phyloP scores from a whole-genome alignment of 2,888 invertebrate species.

The Lypha dubia region DNA sequence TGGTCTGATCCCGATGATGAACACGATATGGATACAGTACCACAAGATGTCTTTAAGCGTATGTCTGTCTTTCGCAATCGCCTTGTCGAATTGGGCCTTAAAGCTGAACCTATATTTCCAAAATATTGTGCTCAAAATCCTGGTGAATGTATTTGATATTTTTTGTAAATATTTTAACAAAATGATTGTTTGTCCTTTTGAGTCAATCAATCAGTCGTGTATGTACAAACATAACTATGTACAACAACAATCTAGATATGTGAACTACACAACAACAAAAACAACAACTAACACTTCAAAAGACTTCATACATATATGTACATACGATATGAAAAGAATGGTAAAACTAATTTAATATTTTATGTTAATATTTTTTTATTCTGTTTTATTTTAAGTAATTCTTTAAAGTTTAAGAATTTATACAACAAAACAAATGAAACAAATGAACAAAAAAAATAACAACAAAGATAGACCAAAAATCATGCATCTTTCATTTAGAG shows the following conservation, averaged over 20 bases:
- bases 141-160: slow-evolving; percentile 84
- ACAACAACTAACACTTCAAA: slow-evolving; percentile 33
- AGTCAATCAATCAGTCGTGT: not conserved
- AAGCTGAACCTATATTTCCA: slow-evolving; percentile 83
- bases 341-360: slow-evolving; percentile 38
- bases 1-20: slow-evolving; percentile 83
- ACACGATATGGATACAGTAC: slow-evolving; percentile 81
- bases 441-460: slow-evolving; percentile 58
- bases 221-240: not conserved
- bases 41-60: slow-evolving; percentile 82
- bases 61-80: slow-evolving; percentile 83
- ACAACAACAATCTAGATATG: slow-evolving; percentile 17
- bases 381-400: not conserved
- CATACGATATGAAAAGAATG: slow-evolving; percentile 51
- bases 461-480: slow-evolving; percentile 61
- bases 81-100: slow-evolving; percentile 82
- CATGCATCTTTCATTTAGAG: slow-evolving; percentile 15
- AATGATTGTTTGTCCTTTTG: not conserved
- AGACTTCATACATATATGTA: slow-evolving; percentile 57
- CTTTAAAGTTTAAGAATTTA: slow-evolving; percentile 14
- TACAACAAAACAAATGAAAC: slow-evolving; percentile 17
- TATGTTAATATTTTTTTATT: slow-evolving; percentile 32
- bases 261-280: not conserved
- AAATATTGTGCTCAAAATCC: slow-evolving; percentile 84
- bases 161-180: slow-evolving; percentile 75